phyloP scores from a whole-genome alignment of 2,113 vertebrate species.

The Sapajus apella region DNA sequence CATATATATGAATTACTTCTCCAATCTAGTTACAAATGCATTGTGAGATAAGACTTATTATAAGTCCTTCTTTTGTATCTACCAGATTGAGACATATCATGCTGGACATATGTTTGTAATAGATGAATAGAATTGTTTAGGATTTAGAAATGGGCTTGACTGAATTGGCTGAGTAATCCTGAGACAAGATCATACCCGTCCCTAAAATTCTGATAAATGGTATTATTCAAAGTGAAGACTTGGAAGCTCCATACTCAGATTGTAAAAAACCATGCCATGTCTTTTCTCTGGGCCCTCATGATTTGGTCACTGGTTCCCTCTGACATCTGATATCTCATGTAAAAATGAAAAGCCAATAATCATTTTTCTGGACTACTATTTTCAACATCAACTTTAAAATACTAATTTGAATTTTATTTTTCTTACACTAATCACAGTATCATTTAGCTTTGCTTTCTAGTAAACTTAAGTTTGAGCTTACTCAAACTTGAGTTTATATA shows the following conservation, averaged over 20 bases:
- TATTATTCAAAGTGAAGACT: background rate
- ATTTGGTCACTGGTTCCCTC: accelerated
- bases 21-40: background rate
- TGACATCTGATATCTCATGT: background rate
- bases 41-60: background rate
- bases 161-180: background rate
- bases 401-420: background rate
- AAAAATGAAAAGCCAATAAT: background rate
- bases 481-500: too few species aligned
- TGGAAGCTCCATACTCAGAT: background rate
- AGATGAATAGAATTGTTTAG: background rate
- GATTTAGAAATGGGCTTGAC: background rate
- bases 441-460: background rate
- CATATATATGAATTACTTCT: background rate
- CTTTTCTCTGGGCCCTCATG: background rate
- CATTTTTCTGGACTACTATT: background rate
- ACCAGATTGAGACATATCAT: background rate
- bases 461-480: background rate
- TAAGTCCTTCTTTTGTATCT: background rate
- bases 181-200: background rate
- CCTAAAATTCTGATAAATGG: background rate
- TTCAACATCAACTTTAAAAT: background rate
- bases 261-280: background rate
- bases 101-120: background rate
- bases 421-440: background rate